Base-by-base conservation (phyloP, 1,140 invertebrate species). In the Magallana gigas region DNA sequence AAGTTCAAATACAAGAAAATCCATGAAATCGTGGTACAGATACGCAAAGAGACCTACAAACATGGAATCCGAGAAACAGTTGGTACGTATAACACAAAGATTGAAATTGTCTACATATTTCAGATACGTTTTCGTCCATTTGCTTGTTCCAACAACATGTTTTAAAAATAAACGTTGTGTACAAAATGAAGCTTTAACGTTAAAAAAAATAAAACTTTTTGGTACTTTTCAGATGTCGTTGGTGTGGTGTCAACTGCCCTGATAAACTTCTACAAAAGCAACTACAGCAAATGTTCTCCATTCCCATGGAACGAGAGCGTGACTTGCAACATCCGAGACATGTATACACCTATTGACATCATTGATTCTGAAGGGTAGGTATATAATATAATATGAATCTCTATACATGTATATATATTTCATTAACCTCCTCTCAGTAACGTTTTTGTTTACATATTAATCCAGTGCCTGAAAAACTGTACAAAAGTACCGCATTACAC, bases 1-100 rank as follows among this genome's bases (percentile, higher is more conserved):
- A 93, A 92, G 68, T 91, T 92, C 68, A 93, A 93, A 81, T 91
- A 92, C 88, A 92, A 91, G 48, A 90, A 90, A 16, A 76, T 92
- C 23, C 90, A 93, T 59, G 93, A 93, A 58, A 64, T 90, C 16
- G 88, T 92, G 3, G 91, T 90, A 76, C 88, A 90, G 11, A 88
- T 91, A 14, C 84, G 90, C 36, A 92, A 91, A 56, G 87, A 90
- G 12, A 90, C 88, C 18, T 92, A 93, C 85, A 92, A 91, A 71
- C 90, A 93, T 59, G 92, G 92, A 9, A 88, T 93, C 5, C 87
- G 87, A 36, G 90, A 89, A 1, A 90, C 88, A 7, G 87, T 92
- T n/a, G 92, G 92, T 93, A 86, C 87, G 90, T 86, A 62, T 29
- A 6, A 5, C 36, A 48, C 3, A 48, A 48, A 48, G 36, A 48